phyloP scores from a whole-genome alignment of 2,797 vertebrate genomes.

The Myioborus melanocephalus region DNA sequence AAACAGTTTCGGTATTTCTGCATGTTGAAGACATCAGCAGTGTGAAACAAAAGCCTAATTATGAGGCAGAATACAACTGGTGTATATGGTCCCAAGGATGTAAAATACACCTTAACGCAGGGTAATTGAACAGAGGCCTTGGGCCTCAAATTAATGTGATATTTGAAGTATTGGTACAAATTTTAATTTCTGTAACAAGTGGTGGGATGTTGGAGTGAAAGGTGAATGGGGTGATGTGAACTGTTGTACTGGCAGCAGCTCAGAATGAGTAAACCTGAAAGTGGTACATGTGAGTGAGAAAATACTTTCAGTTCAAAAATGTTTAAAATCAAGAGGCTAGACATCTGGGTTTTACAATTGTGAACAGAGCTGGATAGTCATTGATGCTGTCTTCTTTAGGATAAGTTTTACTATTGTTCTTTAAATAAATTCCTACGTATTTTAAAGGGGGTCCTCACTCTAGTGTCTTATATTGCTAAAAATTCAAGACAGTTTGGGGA shows the following conservation, averaged over 20 bases:
- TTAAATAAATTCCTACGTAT: neutral
- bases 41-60: slow-evolving; percentile 3
- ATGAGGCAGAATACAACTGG: neutral
- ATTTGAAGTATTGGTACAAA: neutral
- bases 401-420: neutral
- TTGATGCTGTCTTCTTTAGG: neutral
- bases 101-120: neutral
- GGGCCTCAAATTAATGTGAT: neutral
- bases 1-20: neutral
- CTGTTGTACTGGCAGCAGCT: neutral
- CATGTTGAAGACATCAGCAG: neutral
- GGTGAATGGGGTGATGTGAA: neutral
- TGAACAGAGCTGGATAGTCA: neutral
- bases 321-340: neutral
- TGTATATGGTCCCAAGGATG: neutral
- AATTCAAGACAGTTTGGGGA: neutral
- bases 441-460: neutral
- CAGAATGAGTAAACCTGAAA: neutral
- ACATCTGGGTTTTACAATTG: neutral
- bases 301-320: neutral
- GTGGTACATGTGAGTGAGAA: neutral
- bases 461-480: neutral
- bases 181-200: neutral
- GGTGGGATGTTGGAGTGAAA: neutral
- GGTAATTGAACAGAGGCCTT: neutral